Evolutionary conservation across 2,797 vertebrate species (phyloP), one percentile per base, ranked within the genome.

Genomic region (Scleropages formosus): DNA sequence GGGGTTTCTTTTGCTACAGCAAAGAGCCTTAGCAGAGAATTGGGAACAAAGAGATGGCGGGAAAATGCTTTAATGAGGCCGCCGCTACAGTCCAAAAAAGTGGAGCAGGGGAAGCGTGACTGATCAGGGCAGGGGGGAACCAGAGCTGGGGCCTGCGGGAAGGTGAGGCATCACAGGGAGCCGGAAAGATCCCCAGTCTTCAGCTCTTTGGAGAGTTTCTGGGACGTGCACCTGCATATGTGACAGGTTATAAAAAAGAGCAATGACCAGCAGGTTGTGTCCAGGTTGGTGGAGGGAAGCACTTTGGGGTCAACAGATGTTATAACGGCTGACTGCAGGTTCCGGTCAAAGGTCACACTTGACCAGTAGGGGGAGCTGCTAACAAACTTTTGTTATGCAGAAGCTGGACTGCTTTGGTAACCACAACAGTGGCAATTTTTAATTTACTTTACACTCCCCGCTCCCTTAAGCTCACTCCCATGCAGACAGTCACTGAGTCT

Each of bases 51-150:
- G 63, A 15, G 22, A 4, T 15, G 12, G 47, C 47, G 47, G 39
- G 82, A 88, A 88, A 87, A 85, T 82, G 79, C 85, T 82, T 82
- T 89, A 89, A 92, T 88, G 85, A 88, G 86, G 79, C 81, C 82
- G 83, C 83, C 81, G 82, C 85, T 78, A 78, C 83, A 80, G 82
- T 83, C 80, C 82, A 84, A 90, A 39, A 39, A 39, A 90, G 80
- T 90, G 90, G 88, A 88, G 82, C 88, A 90, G 78, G 18, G 16
- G 49, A 8, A 22, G 16, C 44, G n/a, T 8, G 44, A 22, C 3
- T 15, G 27, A 39, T 15, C 15, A 8, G 20, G 26, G 58, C 18
- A 39, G 58, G 9, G 8, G 4, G 4, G 4, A 22, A 61, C 16
- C 4, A 8, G 65, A 49, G 18, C n/a, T 12, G 53, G 53, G 53